Evolutionary conservation across 1,140 invertebrate genomes (phyloP), one percentile per base, ranked within the genome.

Genomic region (Schlechtendalia chinensis): DNA sequence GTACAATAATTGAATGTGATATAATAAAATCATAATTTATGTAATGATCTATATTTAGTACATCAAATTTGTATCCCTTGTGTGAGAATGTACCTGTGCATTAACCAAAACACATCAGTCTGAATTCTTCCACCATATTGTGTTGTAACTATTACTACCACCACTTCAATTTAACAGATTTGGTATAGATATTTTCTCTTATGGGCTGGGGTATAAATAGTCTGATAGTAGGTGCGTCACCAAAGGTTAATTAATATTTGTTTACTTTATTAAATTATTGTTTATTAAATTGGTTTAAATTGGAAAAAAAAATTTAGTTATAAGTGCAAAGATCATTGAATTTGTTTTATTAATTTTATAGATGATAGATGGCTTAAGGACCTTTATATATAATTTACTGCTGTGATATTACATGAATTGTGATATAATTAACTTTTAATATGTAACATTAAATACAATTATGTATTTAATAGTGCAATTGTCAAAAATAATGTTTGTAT

Each of bases 381-480:
- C 58, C 58, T 61, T 12, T 63, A 19, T 45, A 45, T 63, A 19
- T 45, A 45, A 45, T n/a, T 16, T 63, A 79, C 29, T 75, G n/a
- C 72, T 79, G 75, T 79, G 75, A 77, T 77, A 77, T 17, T 6
- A 50, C 47, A 32, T 74, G 56, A 77, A 10, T 54, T 77, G 72
- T 77, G 72, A 77, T 77, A 77, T 27, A 59, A 79, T 63, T 24
- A 72, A 29, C 50, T 54, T 72, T 24, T 72, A 72, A 54, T 54
- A 61, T 79, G 58, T 61, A 61, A 45, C 58, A 63, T 61, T 79
- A 79, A 79, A 79, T 79, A 79, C 72, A 59, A 58, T 56, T 58
- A 17, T 32, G 72, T 59, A 77, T 77, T 58, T 79, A 47, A 61
- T 79, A 47, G 69, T 71, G 32, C 47, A 63, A 10, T 61, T 45